Evolutionary conservation across 2,797 vertebrate species (phyloP), one percentile per base, ranked within the genome.

Genomic region (Vireo griseus): DNA sequence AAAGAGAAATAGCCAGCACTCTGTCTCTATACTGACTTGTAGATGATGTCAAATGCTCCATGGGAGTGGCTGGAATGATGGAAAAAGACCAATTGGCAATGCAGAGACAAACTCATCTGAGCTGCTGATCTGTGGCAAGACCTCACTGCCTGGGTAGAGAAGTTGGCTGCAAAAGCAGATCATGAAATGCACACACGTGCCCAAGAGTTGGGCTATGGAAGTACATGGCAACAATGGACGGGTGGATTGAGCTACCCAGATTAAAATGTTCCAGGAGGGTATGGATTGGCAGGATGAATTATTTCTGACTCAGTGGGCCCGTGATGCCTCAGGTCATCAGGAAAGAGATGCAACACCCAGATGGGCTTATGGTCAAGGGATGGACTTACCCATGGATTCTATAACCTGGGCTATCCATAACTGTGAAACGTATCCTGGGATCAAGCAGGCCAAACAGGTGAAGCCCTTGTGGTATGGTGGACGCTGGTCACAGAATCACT

Each of bases 141-240:
- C 2, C 1, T 44, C 28, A 29, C 11, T 50, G n/a, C 26, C 16
- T 14, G n/a, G n/a, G 16, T 33, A 35, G 20, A 12, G 48, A 54
- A 37, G 26, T 8, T 62, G 26, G 16, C 39, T 63, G 48, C 28
- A 37, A 20, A 65, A 65, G 26, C 25, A 20, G 8, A 4, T 54
- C 26, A 16, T 31, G 40, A 45, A 20, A 54, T 45, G n/a, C n/a
- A 16, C 26, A 20, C 29, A 26, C 2, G 5, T 25, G 26, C 26
- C 26, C 50, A 35, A 19, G 20, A 52, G 21, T 13, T 1, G 1
- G 20, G n/a, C n/a, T 65, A 3, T 20, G 19, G 39, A 44, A 45
- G 26, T 11, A 13, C 13, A 20, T 45, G 2, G 0, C 10, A 54
- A 12, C 8, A 63, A 37, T 0, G 1, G 12, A 65, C 0, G 0